Base-by-base conservation (phyloP, 2,113 vertebrate species). In the Nothoprocta perdicaria region DNA sequence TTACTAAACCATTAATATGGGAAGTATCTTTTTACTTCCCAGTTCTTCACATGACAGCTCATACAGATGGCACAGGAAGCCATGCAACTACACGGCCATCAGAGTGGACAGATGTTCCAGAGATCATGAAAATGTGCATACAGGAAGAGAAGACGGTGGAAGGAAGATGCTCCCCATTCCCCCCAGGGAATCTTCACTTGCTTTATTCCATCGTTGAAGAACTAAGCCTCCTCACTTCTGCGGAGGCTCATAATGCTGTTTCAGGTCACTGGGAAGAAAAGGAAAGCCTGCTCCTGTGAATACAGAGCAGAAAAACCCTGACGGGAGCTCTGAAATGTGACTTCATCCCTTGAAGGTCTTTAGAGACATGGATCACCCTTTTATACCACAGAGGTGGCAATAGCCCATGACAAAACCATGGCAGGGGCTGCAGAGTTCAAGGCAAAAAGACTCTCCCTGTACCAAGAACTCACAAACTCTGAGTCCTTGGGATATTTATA, bases 11-110 rank as follows among this genome's bases (percentile, higher is more conserved):
- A 65, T 84, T 86, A 38, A 38, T 38, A 38, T 38, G 35, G 35
- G 35, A 38, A 38, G 71, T 38, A 92, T 40, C 40, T 65, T 76
- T 16, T 38, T 40, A 43, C 48, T 94, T 95, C 85, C 88, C 80
- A 83, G 89, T 94, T 94, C 66, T 55, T 83, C 68, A 48, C 41
- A 89, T 58, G 40, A 15, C 58, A 53, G 72, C 29, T 83, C 68
- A 85, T 74, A 52, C 68, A 89, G 82, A 63, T 71, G 68, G 76
- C 79, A 94, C 75, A 88, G 89, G 60, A 91, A 43, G 60, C 57
- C 80, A 31, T 63, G n/a, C 66, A 77, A 52, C 65, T 63, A 63
- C 8, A 2, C 4, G 18, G 71, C 48, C 7, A 10, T 77, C 82
- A 89, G 72, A 87, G 38, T 27, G 40, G 67, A 57, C 18, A 62